These are phyloP conservation scores for Cosmia trapezina DNA, from an alignment of 2,888 invertebrate species.

Conservation along the genomic window DNA sequence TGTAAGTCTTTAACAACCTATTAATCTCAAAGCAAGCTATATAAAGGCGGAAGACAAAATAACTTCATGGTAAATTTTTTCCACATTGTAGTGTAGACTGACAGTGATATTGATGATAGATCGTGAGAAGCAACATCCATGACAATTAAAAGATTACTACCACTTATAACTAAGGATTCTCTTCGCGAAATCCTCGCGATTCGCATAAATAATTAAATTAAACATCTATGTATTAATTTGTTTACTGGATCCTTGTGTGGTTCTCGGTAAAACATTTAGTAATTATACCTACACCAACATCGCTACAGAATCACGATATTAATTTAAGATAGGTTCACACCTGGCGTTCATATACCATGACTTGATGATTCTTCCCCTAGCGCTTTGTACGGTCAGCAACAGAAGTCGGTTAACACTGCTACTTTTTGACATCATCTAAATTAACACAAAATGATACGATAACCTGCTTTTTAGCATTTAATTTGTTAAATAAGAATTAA, in stretches of 20 bases:
- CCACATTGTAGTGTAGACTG: background rate
- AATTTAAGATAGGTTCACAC: conserved; percentile 48
- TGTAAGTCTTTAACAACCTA: conserved; percentile 12
- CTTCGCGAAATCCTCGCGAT: conserved; percentile 42
- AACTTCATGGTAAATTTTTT: conserved; percentile 21
- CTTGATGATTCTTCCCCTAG: conserved; percentile 46
- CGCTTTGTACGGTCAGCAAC: no score
- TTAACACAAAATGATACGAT: no score
- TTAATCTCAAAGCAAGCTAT: background rate
- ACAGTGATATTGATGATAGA: conserved; percentile 42
- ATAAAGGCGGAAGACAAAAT: conserved; percentile 24
- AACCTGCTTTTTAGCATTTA: no score
- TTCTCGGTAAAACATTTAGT: conserved; percentile 59
- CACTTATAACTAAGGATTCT: conserved; percentile 32
- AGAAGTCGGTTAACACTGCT: no score
- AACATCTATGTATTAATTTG: conserved; percentile 53
- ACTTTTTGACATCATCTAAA: no score
- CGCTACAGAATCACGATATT: conserved; percentile 42
- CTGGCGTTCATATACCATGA: conserved; percentile 48
- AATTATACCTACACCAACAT: conserved; percentile 36
- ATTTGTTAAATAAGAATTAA: no score
- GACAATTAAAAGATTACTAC: conserved; percentile 43
- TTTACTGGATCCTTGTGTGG: conserved; percentile 46
- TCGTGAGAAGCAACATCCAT: conserved; percentile 46
- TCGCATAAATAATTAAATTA: conserved; percentile 57